phyloP scores from a whole-genome alignment of 1,140 invertebrate species.

The Drosophila sulfurigaster region DNA sequence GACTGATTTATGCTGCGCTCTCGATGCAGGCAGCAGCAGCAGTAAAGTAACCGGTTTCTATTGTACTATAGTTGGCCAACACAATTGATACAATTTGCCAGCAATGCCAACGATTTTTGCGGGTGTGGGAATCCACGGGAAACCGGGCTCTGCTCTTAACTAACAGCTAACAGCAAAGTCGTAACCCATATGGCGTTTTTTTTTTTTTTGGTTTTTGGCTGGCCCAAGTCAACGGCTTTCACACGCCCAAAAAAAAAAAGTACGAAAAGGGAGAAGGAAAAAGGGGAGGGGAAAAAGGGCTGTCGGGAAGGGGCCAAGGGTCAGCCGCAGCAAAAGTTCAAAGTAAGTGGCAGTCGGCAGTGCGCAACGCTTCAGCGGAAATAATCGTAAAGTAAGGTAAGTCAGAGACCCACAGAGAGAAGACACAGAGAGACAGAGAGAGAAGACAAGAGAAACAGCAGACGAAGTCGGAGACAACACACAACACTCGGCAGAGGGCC shows the following conservation, averaged over 20 bases:
- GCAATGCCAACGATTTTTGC: constrained; percentile 60
- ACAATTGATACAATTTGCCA: constrained; percentile 80
- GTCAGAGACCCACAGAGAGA: constrained; percentile 33
- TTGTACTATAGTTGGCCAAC: not conserved
- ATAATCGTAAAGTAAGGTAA: constrained; percentile 81
- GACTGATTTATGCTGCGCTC: constrained; percentile 72
- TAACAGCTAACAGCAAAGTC: constrained; percentile 25
- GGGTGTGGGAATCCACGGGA: constrained; percentile 69
- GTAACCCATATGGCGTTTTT: constrained; percentile 29
- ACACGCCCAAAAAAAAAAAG: constrained; percentile 64
- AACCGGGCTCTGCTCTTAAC: constrained; percentile 10
- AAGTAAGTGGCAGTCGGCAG: constrained; percentile 63
- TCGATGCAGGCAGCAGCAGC: constrained; percentile 17
- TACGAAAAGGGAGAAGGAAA: constrained; percentile 4
- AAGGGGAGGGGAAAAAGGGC: constrained; percentile 21
- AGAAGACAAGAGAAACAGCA: constrained; percentile 33
- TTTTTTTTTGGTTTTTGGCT: too few species aligned
- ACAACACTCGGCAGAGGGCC: constrained; percentile 19
- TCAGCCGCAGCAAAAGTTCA: constrained; percentile 69
- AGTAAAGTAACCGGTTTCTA: constrained; percentile 60
- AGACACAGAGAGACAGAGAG: constrained; percentile 4
- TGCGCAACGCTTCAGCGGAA: constrained; percentile 77
- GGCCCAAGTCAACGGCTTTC: constrained; percentile 61
- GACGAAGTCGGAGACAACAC: constrained; percentile 6
- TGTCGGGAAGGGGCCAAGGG: constrained; percentile 1